phyloP scores from a whole-genome alignment of 35 echinoderm and acorn worm species.

The Amphiura filiformis region DNA sequence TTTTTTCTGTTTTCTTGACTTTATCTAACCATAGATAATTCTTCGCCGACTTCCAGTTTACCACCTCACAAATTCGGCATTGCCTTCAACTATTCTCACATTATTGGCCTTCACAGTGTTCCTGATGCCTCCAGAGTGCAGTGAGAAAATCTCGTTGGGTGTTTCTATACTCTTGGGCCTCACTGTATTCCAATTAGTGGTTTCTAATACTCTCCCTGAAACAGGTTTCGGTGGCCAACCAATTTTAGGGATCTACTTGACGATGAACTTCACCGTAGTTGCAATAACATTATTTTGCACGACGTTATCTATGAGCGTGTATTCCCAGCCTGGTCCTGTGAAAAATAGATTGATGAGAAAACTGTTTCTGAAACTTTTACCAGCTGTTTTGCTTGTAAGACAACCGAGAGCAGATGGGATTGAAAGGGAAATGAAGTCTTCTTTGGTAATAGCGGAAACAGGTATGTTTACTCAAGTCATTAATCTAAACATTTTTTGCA shows the following conservation, averaged over 20 bases:
- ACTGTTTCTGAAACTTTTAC: not conserved
- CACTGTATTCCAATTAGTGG: not conserved
- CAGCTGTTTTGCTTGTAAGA: not conserved
- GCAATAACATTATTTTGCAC: not conserved
- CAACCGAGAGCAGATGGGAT: too few relatives aligned
- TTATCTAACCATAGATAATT: not conserved
- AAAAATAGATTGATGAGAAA: not conserved
- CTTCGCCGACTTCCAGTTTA: not conserved
- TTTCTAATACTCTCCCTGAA: not conserved
- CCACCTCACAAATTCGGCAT: not conserved
- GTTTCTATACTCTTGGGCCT: conserved; percentile 3
- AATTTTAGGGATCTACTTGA: not conserved
- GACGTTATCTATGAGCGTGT: not conserved
- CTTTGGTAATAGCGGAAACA: too few relatives aligned
- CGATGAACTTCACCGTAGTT: not conserved
- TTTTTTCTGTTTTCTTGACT: too few relatives aligned
- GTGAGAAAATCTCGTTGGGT: conserved; percentile 18
- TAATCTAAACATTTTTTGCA: too few relatives aligned
- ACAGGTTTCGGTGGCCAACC: not conserved
- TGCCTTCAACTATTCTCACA: not conserved
- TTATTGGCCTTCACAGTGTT: not conserved
- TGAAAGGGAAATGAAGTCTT: too few relatives aligned
- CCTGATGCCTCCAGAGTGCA: conserved; percentile 7
- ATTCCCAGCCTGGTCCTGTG: not conserved
- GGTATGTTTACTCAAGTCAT: too few relatives aligned